Conservation (phyloP, 2,797 vertebrate genomes). For the Pangasius macronema region DNA sequence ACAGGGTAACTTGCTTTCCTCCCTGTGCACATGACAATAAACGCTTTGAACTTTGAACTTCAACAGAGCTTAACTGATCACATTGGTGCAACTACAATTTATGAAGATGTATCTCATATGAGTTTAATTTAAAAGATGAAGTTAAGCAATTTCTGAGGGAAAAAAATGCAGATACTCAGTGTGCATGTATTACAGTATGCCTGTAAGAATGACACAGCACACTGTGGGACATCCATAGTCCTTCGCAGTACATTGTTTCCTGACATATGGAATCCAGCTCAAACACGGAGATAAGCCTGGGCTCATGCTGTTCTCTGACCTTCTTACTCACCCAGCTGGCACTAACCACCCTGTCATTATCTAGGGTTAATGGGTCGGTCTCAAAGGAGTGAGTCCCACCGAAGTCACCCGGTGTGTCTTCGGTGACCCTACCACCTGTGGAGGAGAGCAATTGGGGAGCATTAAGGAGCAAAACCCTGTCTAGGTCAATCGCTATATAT, state of each 20-base stretch:
- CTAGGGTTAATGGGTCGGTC: too few species aligned
- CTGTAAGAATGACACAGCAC: neutral
- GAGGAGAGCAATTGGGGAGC: conserved; percentile 52
- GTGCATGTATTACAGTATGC: neutral
- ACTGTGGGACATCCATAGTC: neutral
- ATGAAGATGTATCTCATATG: conserved; percentile 21
- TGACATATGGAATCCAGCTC: conserved; percentile 75
- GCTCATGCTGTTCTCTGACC: conserved; percentile 76
- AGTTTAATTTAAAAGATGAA: conserved; percentile 7
- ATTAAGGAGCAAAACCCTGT: conserved; percentile 47
- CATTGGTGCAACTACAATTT: conserved; percentile 20
- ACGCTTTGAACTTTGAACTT: neutral
- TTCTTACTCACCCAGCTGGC: conserved; percentile 78
- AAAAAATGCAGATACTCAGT: neutral
- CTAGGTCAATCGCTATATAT: conserved; percentile 17
- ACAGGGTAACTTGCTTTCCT: too few species aligned
- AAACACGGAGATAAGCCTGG: conserved; percentile 72
- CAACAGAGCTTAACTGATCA: conserved; percentile 34
- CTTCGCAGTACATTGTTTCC: conserved; percentile 50
- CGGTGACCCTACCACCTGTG: too few species aligned
- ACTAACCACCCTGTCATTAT: conserved; percentile 77
- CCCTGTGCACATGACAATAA: too few species aligned
- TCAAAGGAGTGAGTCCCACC: too few species aligned
- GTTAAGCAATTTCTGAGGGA: neutral
- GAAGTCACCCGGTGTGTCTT: too few species aligned